phyloP scores from a whole-genome alignment of 2,113 vertebrate species.

The Reinhardtius hippoglossoides region DNA sequence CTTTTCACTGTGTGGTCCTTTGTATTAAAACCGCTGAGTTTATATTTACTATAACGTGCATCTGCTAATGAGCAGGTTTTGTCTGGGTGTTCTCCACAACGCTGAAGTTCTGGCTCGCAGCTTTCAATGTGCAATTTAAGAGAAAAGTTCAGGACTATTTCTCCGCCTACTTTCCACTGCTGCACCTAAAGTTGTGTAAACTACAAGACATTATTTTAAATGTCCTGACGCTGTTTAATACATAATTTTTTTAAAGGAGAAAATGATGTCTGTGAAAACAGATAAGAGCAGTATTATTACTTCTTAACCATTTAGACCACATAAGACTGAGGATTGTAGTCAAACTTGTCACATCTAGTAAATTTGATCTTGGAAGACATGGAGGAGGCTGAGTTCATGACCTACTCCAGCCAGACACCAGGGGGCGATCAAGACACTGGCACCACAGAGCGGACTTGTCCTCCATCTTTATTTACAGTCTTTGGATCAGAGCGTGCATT shows the following conservation, averaged over 20 bases:
- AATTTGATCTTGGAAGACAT: too few relatives aligned
- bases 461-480: background rate
- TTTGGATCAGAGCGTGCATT: background rate
- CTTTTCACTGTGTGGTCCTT: background rate
- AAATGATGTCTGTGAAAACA: background rate
- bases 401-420: too few relatives aligned
- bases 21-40: background rate
- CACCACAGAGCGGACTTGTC: too few relatives aligned
- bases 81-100: background rate
- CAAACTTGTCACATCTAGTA: background rate
- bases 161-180: background rate
- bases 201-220: background rate
- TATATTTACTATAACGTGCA: too few relatives aligned
- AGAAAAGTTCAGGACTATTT: background rate
- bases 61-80: background rate
- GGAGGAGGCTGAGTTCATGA: too few relatives aligned
- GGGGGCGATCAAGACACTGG: too few relatives aligned
- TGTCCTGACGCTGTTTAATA: background rate
- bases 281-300: background rate
- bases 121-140: background rate
- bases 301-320: background rate
- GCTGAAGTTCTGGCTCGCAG: background rate
- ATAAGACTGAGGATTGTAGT: background rate
- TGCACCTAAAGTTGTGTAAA: background rate
- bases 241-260: background rate